Evolutionary conservation across 2,113 vertebrate species (phyloP).

Genomic region (Dasypus novemcinctus): DNA sequence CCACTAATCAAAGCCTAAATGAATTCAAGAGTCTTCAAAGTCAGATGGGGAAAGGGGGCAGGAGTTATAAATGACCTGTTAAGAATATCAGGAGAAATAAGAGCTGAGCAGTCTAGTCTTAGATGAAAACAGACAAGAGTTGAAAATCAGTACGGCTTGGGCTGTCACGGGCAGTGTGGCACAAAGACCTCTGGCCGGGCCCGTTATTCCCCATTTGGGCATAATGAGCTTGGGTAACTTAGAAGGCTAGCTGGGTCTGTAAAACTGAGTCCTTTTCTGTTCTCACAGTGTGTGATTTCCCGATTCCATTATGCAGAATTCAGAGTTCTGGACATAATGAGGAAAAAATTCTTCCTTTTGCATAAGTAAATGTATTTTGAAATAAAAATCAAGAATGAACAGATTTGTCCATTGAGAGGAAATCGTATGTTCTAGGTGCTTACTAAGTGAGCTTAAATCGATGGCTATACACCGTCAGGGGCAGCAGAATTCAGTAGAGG

Average conservation of each 20-base stretch:
- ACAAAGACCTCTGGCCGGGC: not conserved
- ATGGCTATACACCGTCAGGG: not conserved
- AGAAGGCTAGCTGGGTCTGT: not conserved
- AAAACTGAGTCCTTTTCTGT: not conserved
- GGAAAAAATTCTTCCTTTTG: not conserved
- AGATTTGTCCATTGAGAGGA: not conserved
- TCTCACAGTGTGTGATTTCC: not conserved
- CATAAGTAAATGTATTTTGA: not conserved
- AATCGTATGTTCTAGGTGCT: not conserved
- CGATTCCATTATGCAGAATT: slow-evolving; percentile 21
- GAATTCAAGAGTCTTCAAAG: slow-evolving; percentile 70
- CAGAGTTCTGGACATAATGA: not conserved
- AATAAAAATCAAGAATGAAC: not conserved
- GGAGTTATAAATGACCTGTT: slow-evolving; percentile 69
- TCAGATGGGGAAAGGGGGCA: not conserved
- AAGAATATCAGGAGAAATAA: slow-evolving; percentile 38
- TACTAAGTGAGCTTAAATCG: not conserved
- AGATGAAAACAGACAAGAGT: not conserved
- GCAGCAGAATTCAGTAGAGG: not conserved
- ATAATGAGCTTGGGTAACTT: not conserved
- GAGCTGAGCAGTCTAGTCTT: not conserved
- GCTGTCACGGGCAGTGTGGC: not conserved
- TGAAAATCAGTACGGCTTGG: not conserved
- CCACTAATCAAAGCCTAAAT: slow-evolving; percentile 74
- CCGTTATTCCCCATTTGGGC: not conserved